Evolutionary conservation across 2,888 invertebrate genomes (phyloP).

Genomic region (Escarpia spicata): DNA sequence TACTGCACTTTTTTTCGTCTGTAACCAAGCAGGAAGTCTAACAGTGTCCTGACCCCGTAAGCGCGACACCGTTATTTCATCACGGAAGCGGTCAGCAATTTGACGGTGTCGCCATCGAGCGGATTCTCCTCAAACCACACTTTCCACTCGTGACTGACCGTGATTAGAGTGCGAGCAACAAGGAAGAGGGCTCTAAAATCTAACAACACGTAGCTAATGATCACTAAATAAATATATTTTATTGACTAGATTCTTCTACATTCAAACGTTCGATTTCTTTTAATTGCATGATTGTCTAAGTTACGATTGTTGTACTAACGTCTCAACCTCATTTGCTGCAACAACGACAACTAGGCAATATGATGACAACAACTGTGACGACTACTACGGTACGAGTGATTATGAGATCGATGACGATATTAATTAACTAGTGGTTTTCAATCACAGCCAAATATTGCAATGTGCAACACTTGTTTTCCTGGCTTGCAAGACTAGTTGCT

Average conservation of each 20-base stretch:
- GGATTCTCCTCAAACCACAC: neutral
- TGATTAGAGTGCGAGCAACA: neutral
- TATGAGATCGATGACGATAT: neutral
- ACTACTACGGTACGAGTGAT: neutral
- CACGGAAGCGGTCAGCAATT: neutral
- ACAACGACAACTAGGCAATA: no score
- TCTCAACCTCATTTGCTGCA: no score
- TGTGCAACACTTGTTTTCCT: neutral
- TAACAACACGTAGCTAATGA: neutral
- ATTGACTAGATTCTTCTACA: neutral
- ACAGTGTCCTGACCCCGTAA: no score
- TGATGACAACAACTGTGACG: no score
- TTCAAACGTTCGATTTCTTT: neutral
- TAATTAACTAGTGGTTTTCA: neutral
- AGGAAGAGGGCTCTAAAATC: neutral
- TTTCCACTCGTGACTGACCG: neutral
- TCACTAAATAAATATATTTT: neutral
- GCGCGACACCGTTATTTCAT: no score
- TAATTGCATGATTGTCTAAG: neutral
- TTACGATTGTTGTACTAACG: neutral
- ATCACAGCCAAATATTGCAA: neutral
- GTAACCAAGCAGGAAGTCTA: no score
- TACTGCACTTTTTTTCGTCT: no score
- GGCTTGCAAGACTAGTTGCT: neutral
- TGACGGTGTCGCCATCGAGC: conserved; percentile 9